Evolutionary conservation across 2,113 vertebrate species (phyloP), one percentile per base, ranked within the genome.

Genomic region (Plectropomus leopardus): DNA sequence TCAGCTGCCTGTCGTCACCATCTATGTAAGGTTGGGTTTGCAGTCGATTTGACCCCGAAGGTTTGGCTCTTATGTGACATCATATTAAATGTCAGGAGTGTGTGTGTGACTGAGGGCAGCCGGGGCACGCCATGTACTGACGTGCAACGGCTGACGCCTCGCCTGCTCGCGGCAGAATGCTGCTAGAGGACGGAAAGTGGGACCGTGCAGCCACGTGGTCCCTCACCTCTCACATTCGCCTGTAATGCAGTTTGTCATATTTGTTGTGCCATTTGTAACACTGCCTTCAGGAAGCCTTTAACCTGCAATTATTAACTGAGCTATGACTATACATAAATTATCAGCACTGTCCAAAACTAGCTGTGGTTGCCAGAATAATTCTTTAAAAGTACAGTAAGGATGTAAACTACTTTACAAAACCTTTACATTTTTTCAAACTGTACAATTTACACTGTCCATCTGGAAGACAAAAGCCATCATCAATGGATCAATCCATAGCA

Each of bases 11-110:
- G 85, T n/a, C 76, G 70, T 42, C 14, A 58, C 3, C n/a, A n/a
- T n/a, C n/a, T n/a, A n/a, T 13, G 34, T 16, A 16, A n/a, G 23
- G 17, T 26, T 54, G 68, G 61, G 66, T 60, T 51, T n/a, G 47
- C 66, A 63, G 51, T 54, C 63, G 65, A 55, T 78, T 83, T 86
- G 61, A 77, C 45, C 65, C 44, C 0, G 40, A 21, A 47, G 78
- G 28, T 65, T 32, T 23, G 26, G n/a, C 34, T 53, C 32, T 71
- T 69, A 68, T 44, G 45, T 80, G 75, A 71, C 82, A 88, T 89
- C 44, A 73, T 81, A 72, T 89, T 77, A 90, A 57, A 74, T 80
- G 78, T 83, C 80, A 82, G 30, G 34, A 67, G 54, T 36, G 21
- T 59, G 21, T 59, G 30, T 57, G 47, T 10, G 48, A 71, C 15